Base-by-base conservation (phyloP, 2,888 invertebrate species). In the Notodonta ziczac region DNA sequence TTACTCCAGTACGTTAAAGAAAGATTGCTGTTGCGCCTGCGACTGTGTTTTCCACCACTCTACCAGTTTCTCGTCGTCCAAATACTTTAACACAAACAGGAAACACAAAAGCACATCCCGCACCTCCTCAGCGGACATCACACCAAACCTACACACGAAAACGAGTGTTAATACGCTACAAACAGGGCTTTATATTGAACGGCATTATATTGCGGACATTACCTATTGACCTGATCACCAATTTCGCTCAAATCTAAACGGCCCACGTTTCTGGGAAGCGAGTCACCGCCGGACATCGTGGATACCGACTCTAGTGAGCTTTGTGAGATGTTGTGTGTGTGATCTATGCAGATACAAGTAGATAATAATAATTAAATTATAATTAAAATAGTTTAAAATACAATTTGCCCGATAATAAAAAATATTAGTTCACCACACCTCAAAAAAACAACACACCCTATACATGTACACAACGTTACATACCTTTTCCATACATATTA, bases 31-130 rank as follows among this genome's bases (percentile, higher is more conserved):
- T 76, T 98, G 98, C 16, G 95, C 94, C 67, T 97, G 97, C 2
- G 96, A 95, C 77, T 97, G 97, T 71, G 97, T 97, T 82, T 96
- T 97, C 97, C 98, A 98, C 98, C 98, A 98, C 53, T 96, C 96
- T 58, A 98, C 95, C 62, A 98, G 95, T 77, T 97, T 96, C 70
- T 98, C 97, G 84, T 98, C 98, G 53, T 97, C 97, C 73, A 98
- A 90, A 89, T 98, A 97, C 87, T 98, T 98, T 65, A 99, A 94
- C 60, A 99, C 96, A 88, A 98, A 98, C 66, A 99, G 94, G 92
- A 98, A 98, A 85, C 97, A 97, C 61, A 98, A 92, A 59, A 99
- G 94, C 68, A 98, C 95, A 88, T 99, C 98, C 82, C 97, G 97
- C 66, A 97, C 96, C 93, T 98, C 98, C 51, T 95, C 94, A 0